These are phyloP conservation scores for Fabriciana adippe DNA, from an alignment of 2,888 invertebrate genomes.

Conservation along the genomic window DNA sequence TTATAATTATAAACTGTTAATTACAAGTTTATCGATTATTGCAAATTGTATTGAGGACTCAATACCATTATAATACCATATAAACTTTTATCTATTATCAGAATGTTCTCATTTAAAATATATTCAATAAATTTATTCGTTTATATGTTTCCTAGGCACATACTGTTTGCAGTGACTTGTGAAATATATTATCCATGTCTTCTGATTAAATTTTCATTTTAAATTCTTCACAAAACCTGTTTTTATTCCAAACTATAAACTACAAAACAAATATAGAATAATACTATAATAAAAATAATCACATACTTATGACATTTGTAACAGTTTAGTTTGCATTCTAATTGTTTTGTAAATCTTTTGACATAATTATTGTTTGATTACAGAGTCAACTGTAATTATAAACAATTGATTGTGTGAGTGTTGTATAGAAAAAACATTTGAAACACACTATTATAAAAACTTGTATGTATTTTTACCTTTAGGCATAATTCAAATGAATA, in stretches of 20 bases:
- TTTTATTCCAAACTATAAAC: too few relatives aligned
- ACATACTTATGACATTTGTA: conserved; percentile 10
- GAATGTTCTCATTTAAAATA: conserved; percentile 4
- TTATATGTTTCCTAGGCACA: not conserved
- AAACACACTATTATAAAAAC: too few relatives aligned
- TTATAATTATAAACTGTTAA: not conserved
- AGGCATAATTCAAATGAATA: too few relatives aligned
- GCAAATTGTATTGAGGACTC: not conserved
- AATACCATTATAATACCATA: not conserved
- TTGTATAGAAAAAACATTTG: too few relatives aligned
- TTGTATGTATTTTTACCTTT: too few relatives aligned
- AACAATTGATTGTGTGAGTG: not conserved
- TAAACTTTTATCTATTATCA: not conserved
- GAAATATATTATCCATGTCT: not conserved
- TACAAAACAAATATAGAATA: not conserved
- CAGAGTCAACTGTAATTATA: conserved; percentile 5
- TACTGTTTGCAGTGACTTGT: not conserved
- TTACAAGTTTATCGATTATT: not conserved
- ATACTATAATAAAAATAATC: conserved; percentile 10
- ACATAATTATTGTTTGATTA: conserved; percentile 5
- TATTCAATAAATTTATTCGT: not conserved
- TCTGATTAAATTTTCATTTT: too few relatives aligned
- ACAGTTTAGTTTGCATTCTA: not conserved
- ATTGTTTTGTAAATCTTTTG: not conserved
- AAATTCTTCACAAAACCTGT: too few relatives aligned